Evolutionary conservation across 2,888 invertebrate genomes (phyloP), one percentile per base, ranked within the genome.

Genomic region (Corythucha ciliata): DNA sequence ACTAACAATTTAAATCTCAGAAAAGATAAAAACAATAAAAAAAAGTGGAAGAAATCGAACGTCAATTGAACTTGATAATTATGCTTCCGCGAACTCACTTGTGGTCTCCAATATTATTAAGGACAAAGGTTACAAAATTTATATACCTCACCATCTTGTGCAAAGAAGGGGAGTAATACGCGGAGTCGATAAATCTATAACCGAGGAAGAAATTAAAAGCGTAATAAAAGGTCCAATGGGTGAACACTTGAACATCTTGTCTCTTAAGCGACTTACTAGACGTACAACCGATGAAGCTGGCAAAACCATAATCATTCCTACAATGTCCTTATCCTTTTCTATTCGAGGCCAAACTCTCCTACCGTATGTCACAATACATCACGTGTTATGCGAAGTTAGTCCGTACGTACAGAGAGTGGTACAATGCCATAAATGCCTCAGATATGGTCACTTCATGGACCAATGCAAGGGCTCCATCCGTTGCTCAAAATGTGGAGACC

Each of bases 391-490:
- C 37, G 37, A 37, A 20, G 37, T 20, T 37, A 37, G 24, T 21
- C 37, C 37, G 7, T 37, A 22, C 8, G 14, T 37, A 22, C 37
- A 37, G 24, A 10, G 37, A 20, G 20, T 20, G 2, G 24, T 37
- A 5, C 37, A 37, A 20, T 37, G 37, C 14, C 6, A 3, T 7
- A 37, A 37, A 37, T 37, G 37, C 4, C 24, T 21, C 22, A 21
- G 37, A 20, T 37, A 37, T 37, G 37, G 37, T 3, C 18, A 37
- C 4, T 37, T 37, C 14, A 20, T 24, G 12, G 21, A 37, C 21
- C 37, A 20, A 24, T 37, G 37, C 14, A 37, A 37, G 24, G 37
- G 37, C n/a, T n/a, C n/a, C n/a, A n/a, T n/a, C n/a, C n/a, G n/a
- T n/a, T n/a, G n/a, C n/a, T n/a, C n/a, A n/a, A n/a, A n/a, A n/a